These are phyloP conservation scores for Atlantisia rogersi DNA, from an alignment of 2,113 vertebrate genomes.

Conservation along the genomic window DNA sequence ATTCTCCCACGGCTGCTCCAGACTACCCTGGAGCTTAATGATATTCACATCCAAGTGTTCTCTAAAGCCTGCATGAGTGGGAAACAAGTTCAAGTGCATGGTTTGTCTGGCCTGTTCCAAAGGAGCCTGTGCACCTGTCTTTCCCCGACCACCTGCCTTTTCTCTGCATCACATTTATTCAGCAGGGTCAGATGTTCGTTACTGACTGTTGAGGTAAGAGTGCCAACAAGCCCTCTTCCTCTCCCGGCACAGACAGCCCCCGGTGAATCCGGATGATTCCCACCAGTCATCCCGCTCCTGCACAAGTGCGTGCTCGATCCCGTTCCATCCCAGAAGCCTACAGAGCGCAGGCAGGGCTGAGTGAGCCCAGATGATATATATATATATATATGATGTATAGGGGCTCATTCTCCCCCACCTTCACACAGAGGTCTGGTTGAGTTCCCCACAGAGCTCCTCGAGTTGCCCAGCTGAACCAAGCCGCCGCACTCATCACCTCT, in stretches of 20 bases:
- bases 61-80: not conserved
- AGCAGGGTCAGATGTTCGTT: not conserved
- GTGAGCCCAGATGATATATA: not conserved
- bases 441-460: not conserved
- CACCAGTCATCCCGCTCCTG: not conserved
- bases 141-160: not conserved
- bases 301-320: not conserved
- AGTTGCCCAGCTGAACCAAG: no score
- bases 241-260: not conserved
- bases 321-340: rapidly evolving
- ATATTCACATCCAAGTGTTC: not conserved
- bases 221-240: not conserved
- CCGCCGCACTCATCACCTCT: not conserved
- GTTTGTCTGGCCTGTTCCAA: not conserved
- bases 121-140: not conserved
- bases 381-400: rapidly evolving
- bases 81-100: not conserved
- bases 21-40: constrained; percentile 20
- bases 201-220: not conserved
- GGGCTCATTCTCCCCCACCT: not conserved
- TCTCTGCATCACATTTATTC: not conserved
- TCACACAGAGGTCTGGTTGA: not conserved
- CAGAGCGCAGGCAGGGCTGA: not conserved
- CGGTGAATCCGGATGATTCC: not conserved
- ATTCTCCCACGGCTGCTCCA: constrained; percentile 46